Evolutionary conservation across 35 echinoderm and acorn worm species (phyloP), one percentile per base, ranked within the genome.

Genomic region (Amphiura filiformis): DNA sequence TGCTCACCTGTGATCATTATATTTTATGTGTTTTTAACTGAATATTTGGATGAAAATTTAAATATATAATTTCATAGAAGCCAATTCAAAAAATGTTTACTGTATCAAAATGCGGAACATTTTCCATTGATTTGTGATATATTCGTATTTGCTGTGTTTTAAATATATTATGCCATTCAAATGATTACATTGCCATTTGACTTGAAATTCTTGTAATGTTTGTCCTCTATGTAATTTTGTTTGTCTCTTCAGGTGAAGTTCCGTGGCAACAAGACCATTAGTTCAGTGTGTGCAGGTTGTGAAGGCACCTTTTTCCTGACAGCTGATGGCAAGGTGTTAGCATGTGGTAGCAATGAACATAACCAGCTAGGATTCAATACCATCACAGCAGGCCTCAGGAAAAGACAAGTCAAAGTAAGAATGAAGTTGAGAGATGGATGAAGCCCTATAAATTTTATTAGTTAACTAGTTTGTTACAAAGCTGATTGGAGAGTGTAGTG

Each of bases 301-400:
- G 96, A 98, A 40, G 92, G 92, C 34, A 91, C 92, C 32, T 98
- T 98, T 86, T 98, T 98, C 32, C 37, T 98, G 18, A 94, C 96
- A 1, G 75, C 56, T 35, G 93, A 94, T 77, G 96, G 96, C 39
- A 94, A 94, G 80, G 37, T 94, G 13, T 79, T 95, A 33, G 96
- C 96, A 13, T 99, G 96, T 90, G 96, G 96, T n/a, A 99, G 96
- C 79, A 99, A 99, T 78, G 96, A 99, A 47, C 84, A 92, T 76
- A 99, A 99, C 57, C 91, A 94, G 64, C 84, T 99, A 28, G 96
- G 96, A 34, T 99, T 94, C 76, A 94, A 99, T 80, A 99, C 92
- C 0, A 79, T 99, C 38, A 94, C 92, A 37, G 90, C 90, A 84
- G 96, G 96, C 34, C 87, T 99, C 18, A 86, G 84, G 38, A 94